Evolutionary conservation across 2,888 invertebrate species (phyloP), one percentile per base, ranked within the genome.

Genomic region (Platycheirus albimanus): DNA sequence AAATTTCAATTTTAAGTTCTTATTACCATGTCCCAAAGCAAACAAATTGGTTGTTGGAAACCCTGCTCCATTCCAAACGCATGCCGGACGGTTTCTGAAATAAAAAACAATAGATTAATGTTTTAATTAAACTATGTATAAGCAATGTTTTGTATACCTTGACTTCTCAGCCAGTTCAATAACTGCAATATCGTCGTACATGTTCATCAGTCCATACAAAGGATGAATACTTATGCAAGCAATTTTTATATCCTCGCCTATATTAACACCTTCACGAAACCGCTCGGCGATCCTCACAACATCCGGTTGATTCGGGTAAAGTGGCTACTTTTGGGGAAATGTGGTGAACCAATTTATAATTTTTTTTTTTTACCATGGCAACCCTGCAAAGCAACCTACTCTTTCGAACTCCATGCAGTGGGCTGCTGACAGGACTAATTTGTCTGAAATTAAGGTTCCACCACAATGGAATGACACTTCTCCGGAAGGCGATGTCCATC

Each of bases 171-270:
- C 43, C 36, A 80, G n/a, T 38, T 80, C 70, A 28, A 80, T 66
- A 2, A 80, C 15, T 11, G 80, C 75, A 58, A 80, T 70, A 13
- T 80, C 80, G 51, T 75, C 38, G 49, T 80, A 80, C 80, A 80
- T 80, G 5, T 38, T 56, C 2, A 43, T 10, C 1, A 30, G 2
- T 0, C 75, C 58, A 51, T 75, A 80, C 38, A 64, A 52, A 0
- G 52, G 36, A 51, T 80, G 80, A 0, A 10, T 41, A 30, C 30
- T 58, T 19, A 80, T 80, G 2, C 51, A 66, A 1, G 63, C 8
- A 45, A 80, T 80, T 19, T 49, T 63, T 6, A 80, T 80, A 11
- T 80, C 75, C 8, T 80, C 69, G 2, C 69, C 75, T 10, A 56
- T 17, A 10, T 49, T 43, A 0, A n/a, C 33, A 0, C 51, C 64